phyloP scores from a whole-genome alignment of 2,888 invertebrate species.

The Coleophora deauratella region DNA sequence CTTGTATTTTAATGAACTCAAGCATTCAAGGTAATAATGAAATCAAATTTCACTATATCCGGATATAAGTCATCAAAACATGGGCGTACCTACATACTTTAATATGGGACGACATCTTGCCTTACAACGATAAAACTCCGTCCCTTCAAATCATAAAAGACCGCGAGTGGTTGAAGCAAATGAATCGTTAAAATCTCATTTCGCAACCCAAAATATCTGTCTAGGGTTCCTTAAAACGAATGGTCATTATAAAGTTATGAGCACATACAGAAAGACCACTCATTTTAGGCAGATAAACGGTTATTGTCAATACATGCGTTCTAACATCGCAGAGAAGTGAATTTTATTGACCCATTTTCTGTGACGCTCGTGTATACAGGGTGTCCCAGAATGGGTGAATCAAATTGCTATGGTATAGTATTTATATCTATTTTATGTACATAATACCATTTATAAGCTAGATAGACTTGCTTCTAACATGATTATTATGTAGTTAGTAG shows the following conservation, averaged over 20 bases:
- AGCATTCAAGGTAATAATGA: too few relatives aligned
- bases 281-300: conserved; percentile 15
- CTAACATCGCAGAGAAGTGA: conserved; percentile 12
- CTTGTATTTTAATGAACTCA: too few relatives aligned
- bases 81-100: conserved; percentile 1
- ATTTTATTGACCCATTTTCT: conserved; percentile 11
- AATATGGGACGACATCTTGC: conserved; percentile 14
- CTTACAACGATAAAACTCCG: conserved; percentile 19
- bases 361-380: not conserved
- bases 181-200: conserved; percentile 43
- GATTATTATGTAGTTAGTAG: too few relatives aligned
- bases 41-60: too few relatives aligned
- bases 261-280: conserved; percentile 19
- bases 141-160: conserved; percentile 20
- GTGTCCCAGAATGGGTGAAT: too few relatives aligned
- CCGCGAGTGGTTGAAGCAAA: conserved; percentile 26
- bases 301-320: conserved; percentile 10
- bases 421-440: too few relatives aligned
- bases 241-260: conserved; percentile 31
- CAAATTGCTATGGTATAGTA: too few relatives aligned
- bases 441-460: too few relatives aligned
- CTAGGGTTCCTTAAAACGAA: conserved; percentile 29
- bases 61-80: too few relatives aligned
- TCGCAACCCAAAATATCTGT: conserved; percentile 28
- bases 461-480: too few relatives aligned